Conservation (phyloP, 1,140 invertebrate species). For the Capitella teleta region DNA sequence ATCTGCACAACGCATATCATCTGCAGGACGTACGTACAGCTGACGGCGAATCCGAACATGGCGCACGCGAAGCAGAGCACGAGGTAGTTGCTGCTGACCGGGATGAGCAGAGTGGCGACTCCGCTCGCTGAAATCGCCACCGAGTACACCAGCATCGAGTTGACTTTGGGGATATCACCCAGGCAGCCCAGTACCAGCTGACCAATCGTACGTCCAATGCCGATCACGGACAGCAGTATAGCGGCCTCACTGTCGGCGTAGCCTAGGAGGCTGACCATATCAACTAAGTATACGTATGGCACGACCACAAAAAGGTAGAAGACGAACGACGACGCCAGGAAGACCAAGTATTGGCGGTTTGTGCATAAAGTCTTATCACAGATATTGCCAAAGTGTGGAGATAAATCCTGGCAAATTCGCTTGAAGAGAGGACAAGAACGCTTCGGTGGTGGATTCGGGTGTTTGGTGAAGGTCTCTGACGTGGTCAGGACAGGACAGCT, state of each 20-base stretch:
- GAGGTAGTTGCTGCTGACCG: conserved; percentile 57
- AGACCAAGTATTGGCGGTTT: conserved; percentile 6
- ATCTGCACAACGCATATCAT: conserved; percentile 77
- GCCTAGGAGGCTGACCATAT: conserved; percentile 26
- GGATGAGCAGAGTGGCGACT: conserved; percentile 59
- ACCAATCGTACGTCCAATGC: conserved; percentile 11
- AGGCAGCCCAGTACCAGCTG: conserved; percentile 9
- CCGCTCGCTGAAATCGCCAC: background rate
- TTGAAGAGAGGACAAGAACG: too few species aligned
- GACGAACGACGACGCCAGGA: conserved; percentile 7
- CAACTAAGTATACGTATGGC: conserved; percentile 11
- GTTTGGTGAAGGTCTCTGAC: too few species aligned
- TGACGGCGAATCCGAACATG: conserved; percentile 71
- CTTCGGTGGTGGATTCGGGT: too few species aligned
- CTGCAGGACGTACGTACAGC: conserved; percentile 68
- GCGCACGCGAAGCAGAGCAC: conserved; percentile 60
- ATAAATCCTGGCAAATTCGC: too few species aligned
- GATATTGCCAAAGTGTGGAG: background rate
- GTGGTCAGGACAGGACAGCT: too few species aligned
- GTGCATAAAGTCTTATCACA: conserved; percentile 4
- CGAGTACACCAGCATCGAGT: conserved; percentile 3
- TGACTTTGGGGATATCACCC: conserved; percentile 1
- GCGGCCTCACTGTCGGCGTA: conserved; percentile 19
- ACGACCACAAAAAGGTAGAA: conserved; percentile 11
- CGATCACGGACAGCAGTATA: conserved; percentile 10